Evolutionary conservation across 1,140 invertebrate genomes (phyloP), one percentile per base, ranked within the genome.

Genomic region (Steinernema feltiae): DNA sequence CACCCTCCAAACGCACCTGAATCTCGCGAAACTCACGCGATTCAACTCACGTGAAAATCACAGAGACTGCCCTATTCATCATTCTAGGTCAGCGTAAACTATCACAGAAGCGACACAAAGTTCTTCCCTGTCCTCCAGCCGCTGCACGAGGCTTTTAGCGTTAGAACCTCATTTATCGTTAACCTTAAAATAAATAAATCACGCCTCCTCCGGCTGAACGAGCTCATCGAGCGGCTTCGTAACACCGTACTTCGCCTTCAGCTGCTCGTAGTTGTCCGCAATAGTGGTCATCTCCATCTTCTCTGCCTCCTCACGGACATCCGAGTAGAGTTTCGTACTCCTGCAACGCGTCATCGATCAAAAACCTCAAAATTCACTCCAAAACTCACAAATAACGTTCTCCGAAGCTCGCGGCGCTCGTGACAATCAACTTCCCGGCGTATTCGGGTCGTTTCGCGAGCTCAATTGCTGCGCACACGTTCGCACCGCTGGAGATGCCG

Each of bases 341-440:
- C 72, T 48, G 24, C 70, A 73, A 21, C n/a, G 7, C 24, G 21
- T 63, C 17, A 73, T 27, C 15, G 31, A 24, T 3, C 21, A 21
- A 15, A 21, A 69, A n/a, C 30, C 30, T 72, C 3, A 71, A 32
- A 73, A 18, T 63, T 63, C 7, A 3, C 53, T 63, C 27, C 69
- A 76, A 31, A 2, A 76, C 46, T 46, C n/a, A 48, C 72, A 32
- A 18, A 76, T 70, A 32, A 18, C 73, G 48, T 76, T 76, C 74
- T 76, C 75, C 78, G 63, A 71, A 79, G 32, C 78, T 79, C 27
- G 73, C 75, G 29, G 78, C 73, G 32, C 71, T 79, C 1, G 78
- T 79, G 31, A 79, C 78, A 70, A 79, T 79, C 48, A 79, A 24
- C 46, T 79, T 79, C 63, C 72, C 78, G 32, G 76, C 73, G 74